A percentile compares a stretch with the other conserved stretches of the same genome.
These are phyloP conservation scores for Heteromurus nitidus DNA, from an alignment of 2,888 invertebrate genomes.

Conservation along the genomic window DNA sequence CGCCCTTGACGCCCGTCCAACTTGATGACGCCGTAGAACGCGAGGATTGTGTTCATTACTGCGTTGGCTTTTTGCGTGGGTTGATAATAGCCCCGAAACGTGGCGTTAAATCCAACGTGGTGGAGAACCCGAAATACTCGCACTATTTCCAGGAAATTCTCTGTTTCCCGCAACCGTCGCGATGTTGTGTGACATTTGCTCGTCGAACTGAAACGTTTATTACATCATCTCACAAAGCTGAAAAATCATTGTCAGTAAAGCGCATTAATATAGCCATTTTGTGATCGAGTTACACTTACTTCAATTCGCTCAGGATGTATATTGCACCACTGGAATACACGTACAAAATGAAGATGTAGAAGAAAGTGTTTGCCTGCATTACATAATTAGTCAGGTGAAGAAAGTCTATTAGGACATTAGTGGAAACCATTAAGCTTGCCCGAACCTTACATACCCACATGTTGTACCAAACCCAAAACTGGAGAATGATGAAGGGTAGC, in stretches of 20 bases:
- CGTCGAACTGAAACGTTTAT: neutral
- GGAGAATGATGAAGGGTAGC: neutral
- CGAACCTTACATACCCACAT: constrained; percentile 21
- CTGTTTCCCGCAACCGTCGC: neutral
- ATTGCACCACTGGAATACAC: neutral
- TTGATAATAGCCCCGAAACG: neutral
- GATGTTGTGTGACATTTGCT: neutral
- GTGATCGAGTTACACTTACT: too few species aligned
- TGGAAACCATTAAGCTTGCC: neutral
- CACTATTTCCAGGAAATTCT: neutral
- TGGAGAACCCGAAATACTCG: constrained; percentile 3
- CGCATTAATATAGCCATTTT: too few species aligned
- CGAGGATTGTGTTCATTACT: neutral
- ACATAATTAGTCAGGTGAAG: neutral
- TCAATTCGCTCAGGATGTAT: neutral
- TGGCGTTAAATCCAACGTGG: neutral
- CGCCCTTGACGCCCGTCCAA: neutral
- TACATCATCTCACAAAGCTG: neutral
- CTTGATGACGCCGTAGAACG: constrained; percentile 14
- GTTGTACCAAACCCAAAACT: constrained; percentile 45
- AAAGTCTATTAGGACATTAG: too few species aligned
- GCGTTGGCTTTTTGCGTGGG: neutral
- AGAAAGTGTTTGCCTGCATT: neutral
- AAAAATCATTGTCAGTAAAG: neutral
- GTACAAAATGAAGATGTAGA: neutral